phyloP scores from a whole-genome alignment of 2,797 vertebrate genomes.

The Micropoecilia bifurca region DNA sequence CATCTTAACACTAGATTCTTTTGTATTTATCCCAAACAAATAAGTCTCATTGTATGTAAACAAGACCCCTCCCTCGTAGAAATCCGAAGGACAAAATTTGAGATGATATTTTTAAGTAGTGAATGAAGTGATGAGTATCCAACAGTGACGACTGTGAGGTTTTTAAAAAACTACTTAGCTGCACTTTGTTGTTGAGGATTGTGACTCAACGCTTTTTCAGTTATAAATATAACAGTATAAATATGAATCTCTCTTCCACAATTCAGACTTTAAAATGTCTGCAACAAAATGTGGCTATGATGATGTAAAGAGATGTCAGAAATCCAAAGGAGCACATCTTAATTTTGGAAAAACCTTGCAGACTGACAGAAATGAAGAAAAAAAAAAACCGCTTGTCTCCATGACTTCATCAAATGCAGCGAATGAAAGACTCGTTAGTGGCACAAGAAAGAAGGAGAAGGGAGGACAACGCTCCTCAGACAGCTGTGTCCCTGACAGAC shows the following conservation, averaged over 20 bases:
- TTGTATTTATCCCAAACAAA: neutral
- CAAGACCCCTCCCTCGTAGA: neutral
- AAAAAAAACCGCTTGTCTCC: neutral
- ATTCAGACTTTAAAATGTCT: constrained; percentile 17
- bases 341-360: constrained; percentile 34
- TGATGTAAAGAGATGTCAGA: constrained; percentile 21
- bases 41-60: neutral
- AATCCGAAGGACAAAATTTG: neutral
- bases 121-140: neutral
- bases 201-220: neutral
- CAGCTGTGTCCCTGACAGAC: constrained; percentile 98
- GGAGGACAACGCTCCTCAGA: constrained; percentile 62
- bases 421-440: constrained; percentile 52
- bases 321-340: constrained; percentile 18
- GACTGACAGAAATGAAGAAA: constrained; percentile 13
- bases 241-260: constrained; percentile 11
- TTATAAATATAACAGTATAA: constrained; percentile 8
- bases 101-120: neutral
- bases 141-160: neutral
- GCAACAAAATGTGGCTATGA: constrained; percentile 10
- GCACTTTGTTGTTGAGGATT: constrained; percentile 7
- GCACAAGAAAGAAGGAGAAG: constrained; percentile 44
- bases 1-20: neutral
- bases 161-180: neutral
- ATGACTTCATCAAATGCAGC: constrained; percentile 19